A percentile compares a stretch with the other conserved stretches of the same genome.
Evolutionary conservation across 2,888 invertebrate genomes (phyloP).

Genomic region (Pandemis heparana): DNA sequence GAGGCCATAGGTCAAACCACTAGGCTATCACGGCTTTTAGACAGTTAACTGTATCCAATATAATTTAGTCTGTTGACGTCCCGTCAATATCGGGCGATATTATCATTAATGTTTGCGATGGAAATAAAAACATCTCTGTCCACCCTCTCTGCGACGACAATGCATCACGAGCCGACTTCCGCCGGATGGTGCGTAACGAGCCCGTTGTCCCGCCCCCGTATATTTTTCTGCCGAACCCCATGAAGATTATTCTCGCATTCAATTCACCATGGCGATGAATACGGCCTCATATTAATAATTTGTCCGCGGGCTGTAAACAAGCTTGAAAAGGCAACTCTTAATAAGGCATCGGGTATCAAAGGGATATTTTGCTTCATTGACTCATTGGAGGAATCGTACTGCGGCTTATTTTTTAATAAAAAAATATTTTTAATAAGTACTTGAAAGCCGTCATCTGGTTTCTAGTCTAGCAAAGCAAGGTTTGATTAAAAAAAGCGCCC

Average conservation of each 20-base stretch:
- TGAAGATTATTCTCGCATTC: constrained; percentile 23
- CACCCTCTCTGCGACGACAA: constrained; percentile 69
- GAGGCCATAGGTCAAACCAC: too few species aligned
- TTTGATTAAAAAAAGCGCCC: neutral
- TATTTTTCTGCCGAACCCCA: constrained; percentile 15
- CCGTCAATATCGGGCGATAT: constrained; percentile 4
- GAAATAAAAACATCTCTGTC: constrained; percentile 15
- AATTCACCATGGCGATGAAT: constrained; percentile 19
- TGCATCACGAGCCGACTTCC: constrained; percentile 82
- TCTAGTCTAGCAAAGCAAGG: too few species aligned
- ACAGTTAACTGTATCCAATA: too few species aligned
- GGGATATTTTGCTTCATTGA: neutral
- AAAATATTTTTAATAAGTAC: neutral
- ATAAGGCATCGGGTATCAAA: constrained; percentile 8
- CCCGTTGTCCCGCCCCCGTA: constrained; percentile 66
- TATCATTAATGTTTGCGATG: constrained; percentile 47
- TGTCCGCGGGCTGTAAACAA: constrained; percentile 19
- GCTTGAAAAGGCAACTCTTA: constrained; percentile 8
- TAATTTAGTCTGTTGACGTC: neutral
- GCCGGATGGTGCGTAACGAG: constrained; percentile 83
- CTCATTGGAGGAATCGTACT: neutral
- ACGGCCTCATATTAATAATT: constrained; percentile 22
- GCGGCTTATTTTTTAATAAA: neutral
- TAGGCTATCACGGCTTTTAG: too few species aligned
- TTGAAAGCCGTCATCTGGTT: too few species aligned